Evolutionary conservation across 2,113 vertebrate genomes (phyloP).

Genomic region (Macquaria australasica): DNA sequence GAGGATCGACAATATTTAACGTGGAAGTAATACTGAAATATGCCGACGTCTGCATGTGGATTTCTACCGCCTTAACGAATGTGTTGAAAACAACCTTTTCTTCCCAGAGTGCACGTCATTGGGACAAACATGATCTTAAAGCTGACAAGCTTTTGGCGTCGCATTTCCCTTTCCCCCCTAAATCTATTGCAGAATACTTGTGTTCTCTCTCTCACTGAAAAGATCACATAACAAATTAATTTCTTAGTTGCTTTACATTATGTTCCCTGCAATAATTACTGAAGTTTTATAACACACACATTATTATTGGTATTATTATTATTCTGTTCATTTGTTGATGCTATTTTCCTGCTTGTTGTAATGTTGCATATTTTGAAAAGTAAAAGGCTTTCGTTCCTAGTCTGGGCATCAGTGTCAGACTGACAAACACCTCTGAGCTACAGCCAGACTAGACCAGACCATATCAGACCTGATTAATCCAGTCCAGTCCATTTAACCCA

Average conservation of each 20-base stretch:
- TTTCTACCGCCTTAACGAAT: neutral
- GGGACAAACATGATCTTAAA: accelerated
- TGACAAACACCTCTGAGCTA: constrained; percentile 50
- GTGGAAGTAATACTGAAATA: neutral
- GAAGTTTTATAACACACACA: constrained; percentile 61
- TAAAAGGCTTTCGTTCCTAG: constrained; percentile 76
- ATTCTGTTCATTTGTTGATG: constrained; percentile 68
- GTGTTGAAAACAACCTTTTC: neutral
- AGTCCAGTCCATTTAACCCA: neutral
- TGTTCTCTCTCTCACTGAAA: constrained; percentile 45
- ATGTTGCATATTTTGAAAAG: constrained; percentile 85
- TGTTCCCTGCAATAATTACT: constrained; percentile 71
- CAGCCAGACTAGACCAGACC: constrained; percentile 36
- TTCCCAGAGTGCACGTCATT: constrained; percentile 4
- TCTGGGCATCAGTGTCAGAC: constrained; percentile 35
- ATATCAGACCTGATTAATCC: constrained; percentile 9
- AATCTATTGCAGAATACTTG: constrained; percentile 69
- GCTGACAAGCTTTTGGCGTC: neutral
- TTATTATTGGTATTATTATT: constrained; percentile 59
- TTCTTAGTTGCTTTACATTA: constrained; percentile 67
- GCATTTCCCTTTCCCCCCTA: constrained; percentile 6
- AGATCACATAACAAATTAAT: constrained; percentile 57
- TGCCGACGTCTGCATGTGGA: neutral
- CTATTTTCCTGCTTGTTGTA: constrained; percentile 78
- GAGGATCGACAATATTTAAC: neutral